A percentile compares a stretch with the other conserved stretches of the same genome.
These are phyloP conservation scores for Podabrus alpinus DNA, from an alignment of 2,888 invertebrate species.

Conservation along the genomic window DNA sequence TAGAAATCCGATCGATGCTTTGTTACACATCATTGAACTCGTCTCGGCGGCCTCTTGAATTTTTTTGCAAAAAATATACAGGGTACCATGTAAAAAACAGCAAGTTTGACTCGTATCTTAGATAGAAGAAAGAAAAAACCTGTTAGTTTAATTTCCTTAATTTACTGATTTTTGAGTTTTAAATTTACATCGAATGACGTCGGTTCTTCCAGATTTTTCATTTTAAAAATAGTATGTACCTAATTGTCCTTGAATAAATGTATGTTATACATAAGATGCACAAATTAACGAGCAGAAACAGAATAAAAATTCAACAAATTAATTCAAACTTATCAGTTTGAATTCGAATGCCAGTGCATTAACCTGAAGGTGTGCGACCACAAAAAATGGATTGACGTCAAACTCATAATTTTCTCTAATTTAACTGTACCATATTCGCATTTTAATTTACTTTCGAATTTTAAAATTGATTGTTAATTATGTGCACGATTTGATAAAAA, in stretches of 20 bases:
- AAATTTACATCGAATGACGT: background rate
- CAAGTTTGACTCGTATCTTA: background rate
- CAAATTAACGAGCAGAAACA: background rate
- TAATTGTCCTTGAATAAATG: background rate
- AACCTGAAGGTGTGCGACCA: background rate
- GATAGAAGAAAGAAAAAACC: background rate
- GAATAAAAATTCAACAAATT: background rate
- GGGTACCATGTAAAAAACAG: background rate
- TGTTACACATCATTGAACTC: background rate
- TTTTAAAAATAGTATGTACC: background rate
- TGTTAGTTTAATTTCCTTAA: background rate
- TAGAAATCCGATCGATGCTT: background rate
- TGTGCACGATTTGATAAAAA: background rate
- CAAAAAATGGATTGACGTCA: background rate
- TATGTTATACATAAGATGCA: background rate
- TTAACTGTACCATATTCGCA: background rate
- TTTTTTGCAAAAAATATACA: background rate
- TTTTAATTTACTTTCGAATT: background rate
- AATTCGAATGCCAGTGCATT: constrained; percentile 2
- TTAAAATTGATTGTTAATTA: background rate
- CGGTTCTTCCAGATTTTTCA: background rate
- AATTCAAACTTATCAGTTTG: background rate
- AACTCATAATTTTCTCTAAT: background rate
- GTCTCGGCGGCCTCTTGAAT: too few species aligned
- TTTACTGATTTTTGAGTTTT: background rate